Conservation (phyloP, 2,888 invertebrate genomes). For the Dynastes grantii region DNA sequence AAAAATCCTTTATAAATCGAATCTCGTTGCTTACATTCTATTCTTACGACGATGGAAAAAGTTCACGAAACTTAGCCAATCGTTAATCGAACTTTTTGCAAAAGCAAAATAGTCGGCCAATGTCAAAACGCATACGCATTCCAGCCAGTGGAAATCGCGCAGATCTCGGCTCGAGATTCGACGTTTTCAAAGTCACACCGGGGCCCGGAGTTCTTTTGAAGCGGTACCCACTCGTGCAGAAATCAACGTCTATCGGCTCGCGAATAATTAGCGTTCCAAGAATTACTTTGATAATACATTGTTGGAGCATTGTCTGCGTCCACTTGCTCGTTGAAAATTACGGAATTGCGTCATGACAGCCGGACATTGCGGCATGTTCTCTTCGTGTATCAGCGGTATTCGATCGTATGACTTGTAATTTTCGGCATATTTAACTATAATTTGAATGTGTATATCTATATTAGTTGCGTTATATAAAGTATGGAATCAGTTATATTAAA, state of each 20-base stretch:
- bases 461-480: no score
- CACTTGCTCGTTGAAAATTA: slow-evolving; percentile 1
- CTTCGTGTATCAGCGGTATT: not conserved
- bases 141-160: no score
- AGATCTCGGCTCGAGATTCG: no score
- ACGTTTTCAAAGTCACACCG: no score
- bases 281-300: slow-evolving; percentile 16
- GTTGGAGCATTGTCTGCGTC: not conserved
- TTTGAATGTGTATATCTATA: no score
- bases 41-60: no score
- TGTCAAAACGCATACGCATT: slow-evolving; percentile 2
- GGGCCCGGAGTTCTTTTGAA: not conserved
- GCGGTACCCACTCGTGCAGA: slow-evolving; percentile 1
- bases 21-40: no score
- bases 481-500: no score
- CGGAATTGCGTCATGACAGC: not conserved
- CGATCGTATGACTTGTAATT: not conserved
- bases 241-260: not conserved
- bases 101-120: not conserved
- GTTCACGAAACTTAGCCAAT: no score
- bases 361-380: not conserved
- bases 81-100: not conserved
- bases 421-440: no score
- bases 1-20: no score
- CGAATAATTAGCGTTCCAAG: slow-evolving; percentile 7